Percentiles rank a stretch among this genome's conserved stretches.
These are phyloP conservation scores for Lepus townsendii DNA, from an alignment of 2,797 vertebrate species.

Conservation along the genomic window DNA sequence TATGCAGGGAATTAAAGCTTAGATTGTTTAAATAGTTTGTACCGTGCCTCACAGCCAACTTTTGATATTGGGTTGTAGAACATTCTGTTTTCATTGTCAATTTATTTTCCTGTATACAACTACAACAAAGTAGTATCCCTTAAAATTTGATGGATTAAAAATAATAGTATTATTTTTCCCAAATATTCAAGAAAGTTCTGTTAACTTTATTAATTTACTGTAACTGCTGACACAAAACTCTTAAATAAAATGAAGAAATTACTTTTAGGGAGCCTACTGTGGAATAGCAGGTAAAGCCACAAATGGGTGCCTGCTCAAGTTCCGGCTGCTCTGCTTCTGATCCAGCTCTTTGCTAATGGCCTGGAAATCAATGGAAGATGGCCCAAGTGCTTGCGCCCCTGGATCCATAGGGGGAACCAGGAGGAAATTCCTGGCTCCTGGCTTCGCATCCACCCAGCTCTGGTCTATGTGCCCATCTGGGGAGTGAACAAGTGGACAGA, in stretches of 20 bases:
- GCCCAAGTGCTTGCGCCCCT: too few relatives aligned
- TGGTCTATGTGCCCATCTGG: too few relatives aligned
- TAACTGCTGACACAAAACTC: background rate
- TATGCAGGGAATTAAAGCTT: background rate
- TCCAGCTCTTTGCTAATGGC: too few relatives aligned
- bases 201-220: background rate
- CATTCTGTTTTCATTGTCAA: background rate
- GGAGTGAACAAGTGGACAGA: too few relatives aligned
- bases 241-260: background rate
- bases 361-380: too few relatives aligned
- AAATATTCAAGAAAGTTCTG: background rate
- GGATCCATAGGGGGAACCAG: too few relatives aligned
- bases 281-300: too few relatives aligned
- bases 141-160: background rate
- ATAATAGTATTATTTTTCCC: background rate
- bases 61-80: background rate
- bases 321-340: too few relatives aligned
- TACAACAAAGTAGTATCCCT: background rate
- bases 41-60: background rate
- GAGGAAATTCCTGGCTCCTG: too few relatives aligned
- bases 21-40: background rate
- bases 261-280: too few relatives aligned
- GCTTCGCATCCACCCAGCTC: too few relatives aligned
- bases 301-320: too few relatives aligned
- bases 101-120: background rate